These are phyloP conservation scores for Staurois parvus DNA, from an alignment of 2,797 vertebrate species.

Conservation along the genomic window DNA sequence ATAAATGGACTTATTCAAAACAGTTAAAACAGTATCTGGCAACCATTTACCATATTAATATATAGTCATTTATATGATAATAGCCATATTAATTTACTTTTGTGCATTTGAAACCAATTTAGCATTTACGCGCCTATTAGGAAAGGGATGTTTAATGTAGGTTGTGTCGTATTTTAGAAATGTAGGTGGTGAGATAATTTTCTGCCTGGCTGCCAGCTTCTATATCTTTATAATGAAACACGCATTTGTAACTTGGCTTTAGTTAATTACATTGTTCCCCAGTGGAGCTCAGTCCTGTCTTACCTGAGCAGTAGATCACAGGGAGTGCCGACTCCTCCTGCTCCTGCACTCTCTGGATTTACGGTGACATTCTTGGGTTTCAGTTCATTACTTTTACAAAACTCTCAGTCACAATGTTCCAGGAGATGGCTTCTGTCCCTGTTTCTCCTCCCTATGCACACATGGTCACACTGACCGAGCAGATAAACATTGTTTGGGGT, in stretches of 20 bases:
- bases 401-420: constrained; percentile 12
- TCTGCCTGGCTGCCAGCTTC: not conserved
- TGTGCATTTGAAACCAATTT: too few relatives aligned
- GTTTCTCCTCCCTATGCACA: not conserved
- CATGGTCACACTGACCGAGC: constrained; percentile 37
- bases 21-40: too few relatives aligned
- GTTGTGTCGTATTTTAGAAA: not conserved
- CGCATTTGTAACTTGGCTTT: not conserved
- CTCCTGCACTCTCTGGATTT: not conserved
- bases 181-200: not conserved
- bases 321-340: not conserved
- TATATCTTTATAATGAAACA: not conserved
- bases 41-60: too few relatives aligned
- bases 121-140: too few relatives aligned
- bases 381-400: not conserved
- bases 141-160: too few relatives aligned
- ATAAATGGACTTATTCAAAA: too few relatives aligned
- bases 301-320: constrained; percentile 34
- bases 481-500: not conserved
- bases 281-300: not conserved
- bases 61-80: too few relatives aligned
- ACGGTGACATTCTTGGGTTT: not conserved
- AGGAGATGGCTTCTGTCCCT: not conserved
- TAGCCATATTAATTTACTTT: too few relatives aligned
- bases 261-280: not conserved